Evolutionary conservation across 2,797 vertebrate species (phyloP).

Genomic region (Macropus fuliginosus): DNA sequence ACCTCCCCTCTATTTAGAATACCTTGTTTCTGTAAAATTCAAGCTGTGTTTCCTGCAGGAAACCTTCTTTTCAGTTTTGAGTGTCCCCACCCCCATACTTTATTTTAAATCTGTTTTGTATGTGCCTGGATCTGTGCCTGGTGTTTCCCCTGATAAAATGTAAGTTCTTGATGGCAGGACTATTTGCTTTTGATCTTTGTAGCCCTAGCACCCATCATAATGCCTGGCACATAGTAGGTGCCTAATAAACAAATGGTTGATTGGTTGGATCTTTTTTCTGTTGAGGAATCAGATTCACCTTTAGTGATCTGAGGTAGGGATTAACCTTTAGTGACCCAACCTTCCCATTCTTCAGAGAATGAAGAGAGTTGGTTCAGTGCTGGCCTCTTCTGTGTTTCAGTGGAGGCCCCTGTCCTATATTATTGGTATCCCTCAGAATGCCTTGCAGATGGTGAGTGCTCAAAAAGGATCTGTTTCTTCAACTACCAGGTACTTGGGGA

Average conservation of each 20-base stretch:
- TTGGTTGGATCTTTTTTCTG: not conserved
- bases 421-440: constrained; percentile 18
- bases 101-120: not conserved
- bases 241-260: not conserved
- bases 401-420: not conserved
- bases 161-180: not conserved
- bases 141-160: not conserved
- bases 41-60: not conserved
- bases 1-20: not conserved
- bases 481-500: constrained; percentile 91
- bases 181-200: not conserved
- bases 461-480: constrained; percentile 35
- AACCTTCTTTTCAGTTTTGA: not conserved
- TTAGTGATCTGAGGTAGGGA: not conserved
- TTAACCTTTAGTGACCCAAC: not conserved
- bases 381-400: not conserved
- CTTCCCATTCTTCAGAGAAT: not conserved
- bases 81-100: too few species aligned
- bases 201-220: not conserved
- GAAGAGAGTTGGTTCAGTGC: constrained; percentile 1
- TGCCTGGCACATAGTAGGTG: not conserved
- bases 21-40: not conserved
- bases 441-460: not conserved
- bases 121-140: not conserved
- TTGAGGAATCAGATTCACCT: not conserved